Conservation (phyloP, 2,113 vertebrate species). For the Microcebus ravelobensis region DNA sequence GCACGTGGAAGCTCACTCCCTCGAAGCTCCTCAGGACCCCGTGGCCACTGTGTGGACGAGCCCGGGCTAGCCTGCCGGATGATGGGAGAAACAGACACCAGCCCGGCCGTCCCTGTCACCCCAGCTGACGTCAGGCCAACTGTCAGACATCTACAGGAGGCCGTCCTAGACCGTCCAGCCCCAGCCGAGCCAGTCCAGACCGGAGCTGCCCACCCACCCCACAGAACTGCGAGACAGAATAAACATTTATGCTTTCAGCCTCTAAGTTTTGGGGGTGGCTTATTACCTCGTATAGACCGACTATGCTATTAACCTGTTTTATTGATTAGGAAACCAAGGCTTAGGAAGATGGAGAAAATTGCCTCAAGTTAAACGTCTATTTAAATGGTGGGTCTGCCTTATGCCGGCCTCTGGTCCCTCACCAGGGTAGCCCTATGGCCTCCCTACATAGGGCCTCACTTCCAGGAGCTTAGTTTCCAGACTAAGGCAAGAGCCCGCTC, state of each 20-base stretch:
- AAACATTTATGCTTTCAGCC: neutral
- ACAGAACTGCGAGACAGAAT: neutral
- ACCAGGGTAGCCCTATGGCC: too few species aligned
- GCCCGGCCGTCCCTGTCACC: too few species aligned
- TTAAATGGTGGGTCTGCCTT: neutral
- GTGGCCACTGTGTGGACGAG: neutral
- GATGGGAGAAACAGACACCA: neutral
- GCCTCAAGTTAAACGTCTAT: neutral
- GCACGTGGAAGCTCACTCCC: neutral
- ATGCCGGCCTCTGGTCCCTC: neutral
- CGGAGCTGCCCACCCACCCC: neutral
- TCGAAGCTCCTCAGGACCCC: accelerated
- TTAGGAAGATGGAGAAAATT: neutral
- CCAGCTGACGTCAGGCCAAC: neutral
- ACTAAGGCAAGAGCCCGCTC: neutral
- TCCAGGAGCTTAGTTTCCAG: neutral
- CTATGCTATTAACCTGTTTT: neutral
- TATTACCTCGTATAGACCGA: neutral
- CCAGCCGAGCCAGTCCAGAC: neutral
- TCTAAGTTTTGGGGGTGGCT: neutral
- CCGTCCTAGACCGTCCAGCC: neutral
- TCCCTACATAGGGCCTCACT: neutral
- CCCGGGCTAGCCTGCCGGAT: neutral
- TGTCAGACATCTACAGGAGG: neutral
- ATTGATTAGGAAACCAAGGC: neutral